These are phyloP conservation scores for Tethya wilhelma DNA, from an alignment of 37 sponge, comb jelly and placozoan genomes.

Conservation along the genomic window DNA sequence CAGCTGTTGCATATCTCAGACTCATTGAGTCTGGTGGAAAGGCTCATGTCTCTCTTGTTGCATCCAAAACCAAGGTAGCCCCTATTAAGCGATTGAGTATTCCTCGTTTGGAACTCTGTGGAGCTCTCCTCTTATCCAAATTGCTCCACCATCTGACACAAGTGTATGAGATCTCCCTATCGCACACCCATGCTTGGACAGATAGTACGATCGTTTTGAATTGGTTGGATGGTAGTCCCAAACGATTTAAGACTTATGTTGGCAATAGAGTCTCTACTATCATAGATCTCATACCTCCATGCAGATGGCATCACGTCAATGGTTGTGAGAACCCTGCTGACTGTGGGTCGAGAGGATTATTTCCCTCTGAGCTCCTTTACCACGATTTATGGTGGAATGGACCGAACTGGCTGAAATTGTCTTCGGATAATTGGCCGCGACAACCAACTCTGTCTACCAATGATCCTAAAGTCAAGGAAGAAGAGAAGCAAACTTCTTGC, in stretches of 20 bases:
- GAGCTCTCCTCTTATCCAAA: conserved; percentile 18
- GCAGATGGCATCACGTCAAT: conserved; percentile 13
- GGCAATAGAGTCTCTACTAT: conserved; percentile 21
- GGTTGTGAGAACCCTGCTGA: conserved; percentile 43
- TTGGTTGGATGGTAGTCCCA: too few relatives aligned
- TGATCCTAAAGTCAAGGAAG: background rate
- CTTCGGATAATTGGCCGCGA: conserved; percentile 30
- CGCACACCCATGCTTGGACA: too few relatives aligned
- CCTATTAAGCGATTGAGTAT: conserved; percentile 41
- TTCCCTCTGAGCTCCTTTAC: conserved; percentile 7
- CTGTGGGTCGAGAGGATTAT: conserved; percentile 9
- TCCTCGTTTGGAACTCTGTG: conserved; percentile 30
- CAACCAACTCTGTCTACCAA: background rate
- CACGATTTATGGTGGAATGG: conserved; percentile 28
- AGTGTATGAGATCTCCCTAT: background rate
- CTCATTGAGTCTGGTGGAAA: conserved; percentile 7
- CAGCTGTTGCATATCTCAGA: conserved; percentile 32
- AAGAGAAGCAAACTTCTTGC: background rate
- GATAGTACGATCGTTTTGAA: too few relatives aligned
- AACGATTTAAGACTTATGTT: too few relatives aligned
- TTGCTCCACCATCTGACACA: conserved; percentile 16
- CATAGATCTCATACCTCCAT: conserved; percentile 14
- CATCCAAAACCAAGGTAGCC: conserved; percentile 33
- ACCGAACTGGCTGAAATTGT: background rate
- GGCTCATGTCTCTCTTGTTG: too few relatives aligned